Evolutionary conservation across 2,888 invertebrate genomes (phyloP), one percentile per base, ranked within the genome.

Genomic region (Hemithea aestivaria): DNA sequence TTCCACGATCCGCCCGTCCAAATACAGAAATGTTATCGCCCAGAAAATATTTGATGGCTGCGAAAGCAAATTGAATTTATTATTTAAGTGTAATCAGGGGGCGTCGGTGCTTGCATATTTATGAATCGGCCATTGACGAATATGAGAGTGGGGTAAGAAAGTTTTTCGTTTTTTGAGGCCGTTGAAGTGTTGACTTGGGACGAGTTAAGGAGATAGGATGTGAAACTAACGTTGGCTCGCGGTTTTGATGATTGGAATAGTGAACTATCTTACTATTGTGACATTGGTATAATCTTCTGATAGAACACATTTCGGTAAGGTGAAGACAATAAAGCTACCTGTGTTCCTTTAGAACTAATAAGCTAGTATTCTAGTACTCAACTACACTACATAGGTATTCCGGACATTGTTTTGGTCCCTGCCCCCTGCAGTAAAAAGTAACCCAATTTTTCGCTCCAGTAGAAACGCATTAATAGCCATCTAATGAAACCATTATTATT

Each of bases 11-110:
- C 68, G 49, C 63, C 70, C 73, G 61, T 64, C 78, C 81, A 75
- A 78, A 78, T 74, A 77, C 70, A 77, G 73, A 73, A 75, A 74
- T 70, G 74, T 73, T 76, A 76, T 75, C 74, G 64, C 66, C 49
- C 55, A 61, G 66, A 53, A 82, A 82, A 82, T 82, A 82, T 84
- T 79, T 79, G 82, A 85, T 82, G 75, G 75, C 58, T 50, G 63
- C 65, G 54, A 55, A 62, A 48, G 73, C 73, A 81, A 81, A 84
- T 83, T 82, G 79, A 81, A 83, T 85, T 78, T 82, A 80, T 85
- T 84, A 85, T 85, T 85, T 73, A 82, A 58, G 65, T 67, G 66
- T 74, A 77, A 84, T 83, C 83, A 76, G 63, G 48, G 47, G 47
- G 49, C 35, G 29, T 26, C 25, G 35, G 40, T 45, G 34, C 40